These are phyloP conservation scores for Lampropteryx suffumata DNA, from an alignment of 2,888 invertebrate species.

Conservation along the genomic window DNA sequence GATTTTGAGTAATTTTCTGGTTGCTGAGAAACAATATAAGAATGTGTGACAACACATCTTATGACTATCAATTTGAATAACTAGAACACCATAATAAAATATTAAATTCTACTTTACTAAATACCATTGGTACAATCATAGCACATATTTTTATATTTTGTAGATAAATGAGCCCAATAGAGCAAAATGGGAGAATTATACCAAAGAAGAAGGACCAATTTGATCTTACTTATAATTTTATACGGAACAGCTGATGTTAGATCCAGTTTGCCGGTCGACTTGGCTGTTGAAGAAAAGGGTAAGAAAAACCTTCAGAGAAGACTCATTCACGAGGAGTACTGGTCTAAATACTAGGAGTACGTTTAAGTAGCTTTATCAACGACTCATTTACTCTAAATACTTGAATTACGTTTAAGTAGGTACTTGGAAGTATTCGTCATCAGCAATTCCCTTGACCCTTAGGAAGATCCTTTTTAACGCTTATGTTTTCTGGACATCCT, in stretches of 20 bases:
- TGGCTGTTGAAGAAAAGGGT: constrained; percentile 77
- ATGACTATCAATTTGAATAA: too few relatives aligned
- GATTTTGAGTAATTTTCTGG: constrained; percentile 35
- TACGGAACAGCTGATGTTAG: constrained; percentile 76
- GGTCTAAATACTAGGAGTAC: too few relatives aligned
- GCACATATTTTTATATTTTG: constrained; percentile 29
- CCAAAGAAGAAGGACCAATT: constrained; percentile 66
- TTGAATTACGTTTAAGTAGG: too few relatives aligned
- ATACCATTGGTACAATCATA: too few relatives aligned
- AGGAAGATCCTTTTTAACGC: constrained; percentile 16
- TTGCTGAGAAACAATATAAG: constrained; percentile 28
- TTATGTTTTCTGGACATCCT: constrained; percentile 17
- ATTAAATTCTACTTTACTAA: too few relatives aligned
- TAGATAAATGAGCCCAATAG: constrained; percentile 76
- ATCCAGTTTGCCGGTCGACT: constrained; percentile 70
- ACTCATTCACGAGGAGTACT: too few relatives aligned
- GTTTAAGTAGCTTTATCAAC: too few relatives aligned
- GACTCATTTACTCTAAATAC: too few relatives aligned
- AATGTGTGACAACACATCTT: constrained; percentile 18
- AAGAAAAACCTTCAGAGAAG: constrained; percentile 8
- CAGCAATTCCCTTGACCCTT: neutral
- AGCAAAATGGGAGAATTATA: constrained; percentile 67
- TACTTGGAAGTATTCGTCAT: neutral
- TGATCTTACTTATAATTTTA: constrained; percentile 68
- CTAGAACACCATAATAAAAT: too few relatives aligned